Evolutionary conservation across 2,888 invertebrate genomes (phyloP), one percentile per base, ranked within the genome.

Genomic region (Rhopalosiphum nymphaeae): DNA sequence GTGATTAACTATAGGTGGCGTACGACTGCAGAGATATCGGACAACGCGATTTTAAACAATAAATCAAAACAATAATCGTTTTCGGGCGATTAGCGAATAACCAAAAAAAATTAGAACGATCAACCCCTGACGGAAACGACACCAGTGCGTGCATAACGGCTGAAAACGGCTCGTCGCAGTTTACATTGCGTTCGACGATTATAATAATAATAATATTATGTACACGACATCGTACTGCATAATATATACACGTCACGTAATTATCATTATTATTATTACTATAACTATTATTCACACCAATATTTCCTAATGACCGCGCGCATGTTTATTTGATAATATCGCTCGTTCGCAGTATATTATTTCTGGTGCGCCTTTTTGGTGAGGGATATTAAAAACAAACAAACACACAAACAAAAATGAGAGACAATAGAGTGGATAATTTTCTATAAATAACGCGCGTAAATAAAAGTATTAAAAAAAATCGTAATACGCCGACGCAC

Each of bases 381-480:
- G 78, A 3, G 78, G 78, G 21, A 78, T 78, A 36, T 78, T 78
- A 46, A 46, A 86, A 46, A 86, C 29, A 86, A 86, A 86, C 29
- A 86, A 86, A 86, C 29, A 16, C 46, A 86, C 29, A 46, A 10
- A 88, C 21, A 36, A 88, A 88, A 5, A 5, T 26, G 4, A 67
- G 26, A 93, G 56, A 93, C 88, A 93, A 78, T 88, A 1, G 78
- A 26, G 89, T n/a, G 78, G 42, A 78, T 93, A 78, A 93, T 93
- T 93, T 89, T 93, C 92, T 53, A 86, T 91, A 84, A 56, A 56
- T 26, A 53, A 16, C 7, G 3, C 42, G 42, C 29, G 91, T 84
- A 85, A 91, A 85, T 85, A 91, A 92, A 61, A 42, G 21, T 36
- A 78, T 78, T 49, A 49, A 26, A 46, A 86, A 85, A 44, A 7